Base-by-base conservation (phyloP, 2,797 vertebrate genomes). In the Molossus alvarezi region DNA sequence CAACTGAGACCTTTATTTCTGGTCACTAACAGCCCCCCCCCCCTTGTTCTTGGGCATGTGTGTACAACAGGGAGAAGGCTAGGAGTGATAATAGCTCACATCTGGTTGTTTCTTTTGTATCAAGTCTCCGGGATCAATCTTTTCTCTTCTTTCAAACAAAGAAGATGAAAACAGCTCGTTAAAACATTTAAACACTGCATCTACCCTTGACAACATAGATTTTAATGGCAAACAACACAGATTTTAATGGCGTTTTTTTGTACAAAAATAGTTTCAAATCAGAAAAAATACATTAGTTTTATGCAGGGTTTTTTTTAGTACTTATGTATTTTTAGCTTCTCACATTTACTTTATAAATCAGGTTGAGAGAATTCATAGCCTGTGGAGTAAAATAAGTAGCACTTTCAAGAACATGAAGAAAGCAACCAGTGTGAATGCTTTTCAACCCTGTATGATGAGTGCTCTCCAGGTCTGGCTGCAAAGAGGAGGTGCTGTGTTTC, bases 81-180 rank as follows among this genome's bases (percentile, higher is more conserved):
- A 69, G 27, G 25, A 79, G 48, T n/a, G 67, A 97, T 93, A 95
- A 90, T 83, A 1, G 27, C n/a, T 69, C 83, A 93, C 97, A 97
- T 94, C 93, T 97, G 91, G 69, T 92, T 91, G 73, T 53, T 81
- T 95, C 76, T 79, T 65, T 53, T 72, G 8, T 13, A 29, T 83
- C 91, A 96, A 88, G 87, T 67, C 83, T 9, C 1, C 58, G 45
- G 77, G 80, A 97, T 97, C 97, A 96, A 37, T 75, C 58, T 94
- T 65, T 97, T 98, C 97, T 20, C 4, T 71, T 33, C 51, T 75
- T 72, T 79, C 12, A 65, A 92, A 60, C 73, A 97, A 96, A 62
- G 91, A 87, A 97, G 97, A 98, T 76, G 76, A 95, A 98, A 98
- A 97, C 96, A 98, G 94, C 96, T 98, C 95, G 94, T 93, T 96